Base-by-base conservation (phyloP, 2,797 vertebrate genomes). In the Pantherophis vulpinus region DNA sequence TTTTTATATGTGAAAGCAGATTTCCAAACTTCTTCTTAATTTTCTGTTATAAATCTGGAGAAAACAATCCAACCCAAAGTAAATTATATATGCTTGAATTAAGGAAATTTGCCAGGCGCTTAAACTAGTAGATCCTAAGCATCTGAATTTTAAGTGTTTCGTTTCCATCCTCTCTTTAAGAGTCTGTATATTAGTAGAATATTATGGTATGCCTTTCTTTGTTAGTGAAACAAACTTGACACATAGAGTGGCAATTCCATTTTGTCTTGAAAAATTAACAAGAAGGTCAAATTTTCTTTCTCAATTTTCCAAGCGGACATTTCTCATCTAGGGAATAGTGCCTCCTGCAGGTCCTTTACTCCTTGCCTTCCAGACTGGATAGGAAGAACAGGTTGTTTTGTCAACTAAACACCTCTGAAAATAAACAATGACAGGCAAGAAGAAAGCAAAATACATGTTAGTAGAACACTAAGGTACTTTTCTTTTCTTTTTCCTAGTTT, bases 11-110 rank as follows among this genome's bases (percentile, higher is more conserved):
- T 83, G 70, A 42, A 93, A 94, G 86, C 59, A 7, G 51, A 9
- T 88, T 51, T 60, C 89, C 0, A 0, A 55, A 94, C 92, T 12
- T 60, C 91, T 11, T 0, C 6, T 0, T 14, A 0, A 0, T 0
- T 4, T 0, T 0, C 27, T 94, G 47, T 59, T 56, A 74, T 37
- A 63, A 0, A 11, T 0, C 0, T 86, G 18, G 23, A 79, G n/a
- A 29, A 23, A 60, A 61, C 61, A 93, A 1, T 91, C 12, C 59
- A 20, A 63, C 18, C 37, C 83, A 63, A 0, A 66, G 66, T 91
- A 89, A 86, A 89, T 91, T 14, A 23, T 60, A 58, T 60, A 25
- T 91, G 25, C 42, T 90, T 87, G 70, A 93, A 56, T 51, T 56
- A 63, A 83, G 18, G 37, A 91, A 91, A 89, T 89, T 87, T 89